Base-by-base conservation (phyloP, 2,888 invertebrate genomes). In the Phaedon cochleariae region DNA sequence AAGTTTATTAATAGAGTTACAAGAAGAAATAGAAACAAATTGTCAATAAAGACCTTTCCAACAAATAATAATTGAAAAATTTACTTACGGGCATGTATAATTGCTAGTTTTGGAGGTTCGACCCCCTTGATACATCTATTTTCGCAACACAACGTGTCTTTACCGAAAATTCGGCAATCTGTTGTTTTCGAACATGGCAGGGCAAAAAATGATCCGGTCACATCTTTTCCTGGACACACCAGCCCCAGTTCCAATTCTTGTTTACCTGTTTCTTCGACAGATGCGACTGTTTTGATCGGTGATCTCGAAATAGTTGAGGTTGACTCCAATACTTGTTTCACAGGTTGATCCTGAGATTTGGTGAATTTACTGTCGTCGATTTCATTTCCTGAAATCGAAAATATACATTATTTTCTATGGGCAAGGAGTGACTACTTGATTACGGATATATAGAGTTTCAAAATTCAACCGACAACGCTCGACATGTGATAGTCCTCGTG, bases 41-140 rank as follows among this genome's bases (percentile, higher is more conserved):
- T 12, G 20, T 20, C 18, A 12, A n/a, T n/a, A n/a, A n/a, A n/a
- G n/a, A n/a, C n/a, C n/a, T n/a, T 49, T 12, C 22, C 48, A 17
- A 49, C 17, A n/a, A n/a, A n/a, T 41, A 10, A 10, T 18, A 49
- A 21, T 6, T 20, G 12, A 22, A 49, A 37, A 20, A 18, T 26
- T 17, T 59, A 76, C 79, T 80, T 79, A 84, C 83, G 82, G 58
- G 74, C 65, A 72, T 83, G 84, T 59, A 70, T 74, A 51, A 60
- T 26, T 69, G 86, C 81, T 10, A 77, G 76, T 63, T 81, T 84
- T 0, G 90, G 90, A 62, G 89, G 88, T 3, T 86, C 84, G 22
- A 88, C 84, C 10, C 90, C 90, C 70, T 87, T 83, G 51, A 88
- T 84, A 76, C 90, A 90, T 73, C 87, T 86, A 21, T 85, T 85